phyloP scores from a whole-genome alignment of 1,140 invertebrate genomes.

The Mesaphorura yosii region DNA sequence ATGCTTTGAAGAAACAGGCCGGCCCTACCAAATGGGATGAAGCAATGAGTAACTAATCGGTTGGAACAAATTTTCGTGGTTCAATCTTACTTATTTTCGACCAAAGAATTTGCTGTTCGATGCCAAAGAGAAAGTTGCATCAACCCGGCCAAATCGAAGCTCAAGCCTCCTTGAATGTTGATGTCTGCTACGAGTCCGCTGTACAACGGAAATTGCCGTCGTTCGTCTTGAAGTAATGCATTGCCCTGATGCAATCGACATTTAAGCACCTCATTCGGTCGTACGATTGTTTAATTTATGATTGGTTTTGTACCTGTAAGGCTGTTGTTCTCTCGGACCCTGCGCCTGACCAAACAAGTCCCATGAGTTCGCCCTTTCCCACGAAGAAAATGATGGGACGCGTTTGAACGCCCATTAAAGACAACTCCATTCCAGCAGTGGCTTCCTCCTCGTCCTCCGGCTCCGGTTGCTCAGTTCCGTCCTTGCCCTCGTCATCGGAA shows the following conservation, averaged over 20 bases:
- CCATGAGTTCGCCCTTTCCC: constrained; percentile 73
- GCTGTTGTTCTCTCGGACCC: constrained; percentile 69
- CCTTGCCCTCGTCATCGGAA: constrained; percentile 43
- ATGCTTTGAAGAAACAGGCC: constrained; percentile 55
- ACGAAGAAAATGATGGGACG: constrained; percentile 74
- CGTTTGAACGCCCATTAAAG: constrained; percentile 61
- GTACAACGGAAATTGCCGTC: constrained; percentile 53
- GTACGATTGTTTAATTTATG: too few species aligned
- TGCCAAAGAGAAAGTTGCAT: constrained; percentile 80
- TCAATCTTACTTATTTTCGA: constrained; percentile 55
- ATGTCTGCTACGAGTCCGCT: constrained; percentile 62
- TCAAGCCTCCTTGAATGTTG: constrained; percentile 55
- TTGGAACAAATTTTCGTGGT: neutral
- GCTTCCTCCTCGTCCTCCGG: constrained; percentile 44
- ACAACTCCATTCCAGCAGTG: constrained; percentile 74
- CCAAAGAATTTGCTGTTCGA: constrained; percentile 66
- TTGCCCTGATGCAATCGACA: constrained; percentile 51
- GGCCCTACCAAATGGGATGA: constrained; percentile 42
- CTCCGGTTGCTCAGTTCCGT: constrained; percentile 30
- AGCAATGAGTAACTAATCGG: neutral
- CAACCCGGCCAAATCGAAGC: constrained; percentile 70
- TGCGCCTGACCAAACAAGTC: constrained; percentile 75
- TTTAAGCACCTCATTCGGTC: too few species aligned
- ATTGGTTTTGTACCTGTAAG: constrained; percentile 62
- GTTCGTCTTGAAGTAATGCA: constrained; percentile 59